Percentiles rank a stretch among this genome's conserved stretches.
phyloP scores from a whole-genome alignment of 2,113 vertebrate genomes.

The Cryptotis parvus region DNA sequence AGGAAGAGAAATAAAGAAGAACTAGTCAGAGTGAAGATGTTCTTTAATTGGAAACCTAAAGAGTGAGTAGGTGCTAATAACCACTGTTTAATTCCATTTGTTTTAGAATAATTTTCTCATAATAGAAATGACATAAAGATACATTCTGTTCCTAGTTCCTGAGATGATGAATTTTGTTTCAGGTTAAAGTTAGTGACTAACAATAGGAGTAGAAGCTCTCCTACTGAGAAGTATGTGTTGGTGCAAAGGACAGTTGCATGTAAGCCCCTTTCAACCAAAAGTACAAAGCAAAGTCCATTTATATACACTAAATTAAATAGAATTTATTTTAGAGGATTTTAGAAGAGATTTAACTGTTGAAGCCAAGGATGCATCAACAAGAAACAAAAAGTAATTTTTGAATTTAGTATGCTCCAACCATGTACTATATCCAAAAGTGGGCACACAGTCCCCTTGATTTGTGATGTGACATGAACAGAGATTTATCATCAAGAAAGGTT shows the following conservation, averaged over 20 bases:
- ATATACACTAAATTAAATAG: background rate
- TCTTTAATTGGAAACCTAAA: constrained; percentile 43
- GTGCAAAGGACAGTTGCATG: background rate
- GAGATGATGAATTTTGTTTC: constrained; percentile 35
- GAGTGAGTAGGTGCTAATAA: constrained; percentile 11
- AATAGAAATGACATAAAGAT: background rate
- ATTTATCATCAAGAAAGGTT: background rate
- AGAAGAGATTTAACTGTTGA: background rate
- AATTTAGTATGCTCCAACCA: background rate
- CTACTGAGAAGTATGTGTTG: background rate
- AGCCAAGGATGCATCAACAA: background rate
- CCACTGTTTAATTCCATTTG: constrained; percentile 40
- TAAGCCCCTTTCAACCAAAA: background rate
- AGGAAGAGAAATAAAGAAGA: background rate
- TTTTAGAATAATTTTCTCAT: constrained; percentile 30
- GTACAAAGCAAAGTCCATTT: background rate
- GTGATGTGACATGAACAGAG: background rate
- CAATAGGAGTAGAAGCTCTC: background rate
- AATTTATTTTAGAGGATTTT: background rate
- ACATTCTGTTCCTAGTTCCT: constrained; percentile 16
- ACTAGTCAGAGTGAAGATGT: constrained; percentile 34
- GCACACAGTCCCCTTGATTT: background rate
- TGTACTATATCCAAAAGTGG: background rate
- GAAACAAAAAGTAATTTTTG: background rate
- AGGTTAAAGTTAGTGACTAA: background rate